These are phyloP conservation scores for Macquaria australasica DNA, from an alignment of 2,113 vertebrate genomes.

Conservation along the genomic window DNA sequence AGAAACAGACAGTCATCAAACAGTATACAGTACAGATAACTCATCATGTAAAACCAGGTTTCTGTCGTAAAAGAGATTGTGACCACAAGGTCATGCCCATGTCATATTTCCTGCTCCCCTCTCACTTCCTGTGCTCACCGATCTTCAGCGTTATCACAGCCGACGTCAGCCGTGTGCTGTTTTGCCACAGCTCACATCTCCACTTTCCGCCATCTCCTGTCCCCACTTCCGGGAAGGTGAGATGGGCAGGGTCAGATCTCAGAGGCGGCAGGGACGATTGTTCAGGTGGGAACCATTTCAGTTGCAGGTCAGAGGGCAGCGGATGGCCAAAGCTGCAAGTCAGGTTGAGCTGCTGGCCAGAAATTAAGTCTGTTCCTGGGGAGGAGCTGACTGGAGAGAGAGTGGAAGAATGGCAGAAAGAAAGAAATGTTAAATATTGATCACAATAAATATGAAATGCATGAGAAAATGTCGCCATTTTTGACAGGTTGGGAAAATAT, in stretches of 20 bases:
- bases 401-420: not conserved
- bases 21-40: conserved; percentile 1
- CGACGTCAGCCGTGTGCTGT: not conserved
- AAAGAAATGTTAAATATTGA: not conserved
- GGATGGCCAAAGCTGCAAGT: conserved; percentile 65
- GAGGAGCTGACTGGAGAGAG: conserved; percentile 56
- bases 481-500: not conserved
- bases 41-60: conserved; percentile 21
- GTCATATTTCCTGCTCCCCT: conserved; percentile 57
- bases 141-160: conserved; percentile 65
- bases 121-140: conserved; percentile 76
- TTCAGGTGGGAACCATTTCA: conserved; percentile 70
- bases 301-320: conserved; percentile 29
- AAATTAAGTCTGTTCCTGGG: conserved; percentile 7
- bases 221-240: conserved; percentile 47
- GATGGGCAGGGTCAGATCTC: accelerated
- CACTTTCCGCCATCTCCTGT: conserved; percentile 61
- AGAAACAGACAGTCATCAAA: conserved; percentile 36
- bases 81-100: conserved; percentile 46
- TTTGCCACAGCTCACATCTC: conserved; percentile 72
- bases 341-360: conserved; percentile 77
- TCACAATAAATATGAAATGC: not conserved
- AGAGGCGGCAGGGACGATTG: accelerated
- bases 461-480: not conserved
- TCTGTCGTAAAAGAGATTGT: conserved; percentile 20